Percentiles rank a stretch among this genome's conserved stretches.
phyloP scores from a whole-genome alignment of 2,113 vertebrate genomes.

The Xiphophorus hellerii region DNA sequence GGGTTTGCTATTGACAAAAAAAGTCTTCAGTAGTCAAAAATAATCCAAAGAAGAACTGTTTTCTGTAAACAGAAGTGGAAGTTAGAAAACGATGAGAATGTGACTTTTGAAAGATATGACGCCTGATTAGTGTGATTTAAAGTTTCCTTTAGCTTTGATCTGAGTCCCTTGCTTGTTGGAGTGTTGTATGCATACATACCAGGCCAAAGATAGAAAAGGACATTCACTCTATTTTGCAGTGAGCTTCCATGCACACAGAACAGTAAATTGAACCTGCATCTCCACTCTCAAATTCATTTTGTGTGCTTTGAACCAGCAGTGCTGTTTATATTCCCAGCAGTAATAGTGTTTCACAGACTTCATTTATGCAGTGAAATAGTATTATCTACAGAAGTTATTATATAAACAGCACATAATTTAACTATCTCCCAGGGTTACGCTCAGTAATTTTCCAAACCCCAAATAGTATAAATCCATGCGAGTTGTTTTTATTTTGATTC shows the following conservation, averaged over 20 bases:
- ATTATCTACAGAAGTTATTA: slow-evolving; percentile 51
- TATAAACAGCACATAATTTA: slow-evolving; percentile 59
- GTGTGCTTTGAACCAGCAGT: slow-evolving; percentile 36
- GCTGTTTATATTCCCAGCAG: slow-evolving; percentile 40
- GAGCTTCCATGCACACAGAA: slow-evolving; percentile 1
- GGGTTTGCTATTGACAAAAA: background rate
- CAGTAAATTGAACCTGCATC: slow-evolving; percentile 23
- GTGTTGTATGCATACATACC: slow-evolving; percentile 5
- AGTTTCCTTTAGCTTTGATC: slow-evolving; percentile 3
- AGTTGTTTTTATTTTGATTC: slow-evolving; percentile 57
- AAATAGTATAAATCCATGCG: slow-evolving; percentile 38
- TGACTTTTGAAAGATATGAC: background rate
- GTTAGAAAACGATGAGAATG: background rate
- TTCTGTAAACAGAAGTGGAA: background rate
- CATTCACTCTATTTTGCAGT: slow-evolving; percentile 5
- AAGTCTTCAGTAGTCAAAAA: no score
- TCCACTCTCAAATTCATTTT: slow-evolving; percentile 26
- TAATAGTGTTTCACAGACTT: slow-evolving; percentile 53
- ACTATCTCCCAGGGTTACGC: slow-evolving; percentile 42
- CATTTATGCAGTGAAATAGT: slow-evolving; percentile 50
- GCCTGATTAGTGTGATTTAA: background rate
- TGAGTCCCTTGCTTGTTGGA: slow-evolving; percentile 1
- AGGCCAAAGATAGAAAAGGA: background rate
- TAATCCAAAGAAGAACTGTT: background rate
- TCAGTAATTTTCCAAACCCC: slow-evolving; percentile 35